Conservation (phyloP, 2,113 vertebrate genomes). For the Periophthalmodon schlosseri region DNA sequence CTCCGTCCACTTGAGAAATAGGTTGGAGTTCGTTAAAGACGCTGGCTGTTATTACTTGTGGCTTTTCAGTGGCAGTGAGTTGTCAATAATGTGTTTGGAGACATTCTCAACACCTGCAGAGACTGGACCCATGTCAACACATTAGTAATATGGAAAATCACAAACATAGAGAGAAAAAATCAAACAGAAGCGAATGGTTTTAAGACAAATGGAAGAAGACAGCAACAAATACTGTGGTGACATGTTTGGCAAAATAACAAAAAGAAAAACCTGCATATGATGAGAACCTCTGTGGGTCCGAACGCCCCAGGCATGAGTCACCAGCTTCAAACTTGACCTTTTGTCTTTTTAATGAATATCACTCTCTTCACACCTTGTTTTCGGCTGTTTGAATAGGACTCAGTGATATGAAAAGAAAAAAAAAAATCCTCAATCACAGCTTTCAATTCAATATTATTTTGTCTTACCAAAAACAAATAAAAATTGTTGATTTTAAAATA, state of each 20-base stretch:
- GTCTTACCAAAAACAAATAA: too few relatives aligned
- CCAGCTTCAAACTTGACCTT: background rate
- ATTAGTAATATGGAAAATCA: background rate
- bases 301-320: background rate
- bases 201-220: too few relatives aligned
- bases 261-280: background rate
- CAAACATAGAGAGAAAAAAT: background rate
- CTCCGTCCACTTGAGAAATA: conserved; percentile 53
- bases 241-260: too few relatives aligned
- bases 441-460: too few relatives aligned
- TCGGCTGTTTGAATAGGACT: too few relatives aligned
- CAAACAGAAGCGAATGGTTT: too few relatives aligned
- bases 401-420: too few relatives aligned
- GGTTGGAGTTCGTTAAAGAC: conserved; percentile 57
- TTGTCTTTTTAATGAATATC: background rate
- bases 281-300: too few relatives aligned
- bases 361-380: background rate
- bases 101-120: background rate
- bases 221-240: too few relatives aligned
- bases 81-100: background rate
- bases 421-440: too few relatives aligned
- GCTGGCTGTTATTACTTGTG: conserved; percentile 18
- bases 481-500: too few relatives aligned
- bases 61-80: background rate
- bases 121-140: background rate